phyloP scores from a whole-genome alignment of 2,888 invertebrate genomes.

The Embidobia sp. region DNA sequence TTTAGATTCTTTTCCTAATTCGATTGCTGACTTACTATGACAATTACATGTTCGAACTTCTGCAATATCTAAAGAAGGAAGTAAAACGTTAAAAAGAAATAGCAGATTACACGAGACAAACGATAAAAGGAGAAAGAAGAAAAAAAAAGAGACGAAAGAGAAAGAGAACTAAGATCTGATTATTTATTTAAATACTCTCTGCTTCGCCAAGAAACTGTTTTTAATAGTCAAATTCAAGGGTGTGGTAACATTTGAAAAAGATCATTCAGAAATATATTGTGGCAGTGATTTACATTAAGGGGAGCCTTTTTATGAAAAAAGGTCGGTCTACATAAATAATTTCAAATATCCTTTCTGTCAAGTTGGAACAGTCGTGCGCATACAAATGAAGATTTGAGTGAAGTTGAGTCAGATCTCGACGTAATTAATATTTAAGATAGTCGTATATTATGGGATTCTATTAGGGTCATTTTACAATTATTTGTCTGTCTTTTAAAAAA shows the following conservation, averaged over 20 bases:
- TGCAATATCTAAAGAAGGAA: too few relatives aligned
- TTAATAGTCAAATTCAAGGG: background rate
- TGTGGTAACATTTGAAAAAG: background rate
- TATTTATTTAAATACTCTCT: too few relatives aligned
- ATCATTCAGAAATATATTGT: slow-evolving; percentile 1
- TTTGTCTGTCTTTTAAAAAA: too few relatives aligned
- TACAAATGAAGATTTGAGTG: slow-evolving; percentile 23
- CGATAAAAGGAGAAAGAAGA: too few relatives aligned
- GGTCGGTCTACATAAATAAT: slow-evolving; percentile 23
- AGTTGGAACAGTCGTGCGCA: background rate
- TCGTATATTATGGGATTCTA: background rate
- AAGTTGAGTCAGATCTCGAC: background rate
- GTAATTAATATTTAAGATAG: slow-evolving; percentile 25
- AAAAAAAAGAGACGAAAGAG: too few relatives aligned
- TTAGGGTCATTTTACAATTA: background rate
- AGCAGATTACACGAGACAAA: too few relatives aligned
- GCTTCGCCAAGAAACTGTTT: too few relatives aligned
- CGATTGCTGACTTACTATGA: slow-evolving; percentile 21
- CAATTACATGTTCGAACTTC: slow-evolving; percentile 19
- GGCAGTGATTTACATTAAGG: slow-evolving; percentile 3
- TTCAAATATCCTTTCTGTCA: slow-evolving; percentile 11
- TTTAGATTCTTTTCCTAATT: slow-evolving; percentile 16
- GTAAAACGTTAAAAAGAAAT: background rate
- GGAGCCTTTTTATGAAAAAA: slow-evolving; percentile 2
- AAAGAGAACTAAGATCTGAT: too few relatives aligned